Evolutionary conservation across 1,140 invertebrate genomes (phyloP), one percentile per base, ranked within the genome.

Genomic region (Holcopasites calliopsidis): DNA sequence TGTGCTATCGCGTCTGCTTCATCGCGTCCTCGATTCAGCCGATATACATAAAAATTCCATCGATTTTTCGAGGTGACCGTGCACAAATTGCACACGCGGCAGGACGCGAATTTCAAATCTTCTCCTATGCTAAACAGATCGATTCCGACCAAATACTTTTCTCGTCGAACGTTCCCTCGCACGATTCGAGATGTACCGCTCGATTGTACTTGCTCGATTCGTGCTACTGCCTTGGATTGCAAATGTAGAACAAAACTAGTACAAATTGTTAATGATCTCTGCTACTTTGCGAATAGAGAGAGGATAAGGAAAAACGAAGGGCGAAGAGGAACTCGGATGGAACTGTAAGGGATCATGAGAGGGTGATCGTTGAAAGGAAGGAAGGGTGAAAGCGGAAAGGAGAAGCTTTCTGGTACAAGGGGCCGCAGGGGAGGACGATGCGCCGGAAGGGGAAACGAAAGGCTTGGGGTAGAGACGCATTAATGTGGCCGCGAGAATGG

Each of bases 21-120:
- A 83, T 83, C 80, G n/a, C n/a, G n/a, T n/a, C n/a, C n/a, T n/a
- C n/a, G n/a, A n/a, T n/a, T n/a, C n/a, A n/a, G n/a, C n/a, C n/a
- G n/a, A n/a, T n/a, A n/a, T n/a, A n/a, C n/a, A n/a, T 73, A 35
- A 76, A 78, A 82, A 83, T 82, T 70, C 76, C 57, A 79, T 71
- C 69, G 57, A 54, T 64, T 47, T 64, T 47, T 44, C 49, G 28
- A 40, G 44, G 60, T 44, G 50, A 80, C 21, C 69, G 64, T 55
- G 73, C 62, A 73, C 35, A 77, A 72, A 73, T 73, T 69, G 74
- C 62, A 35, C 13, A 62, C 26, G 40, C 31, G 62, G 50, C 21
- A 8, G 65, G n/a, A 35, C 52, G n/a, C 33, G 75, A 81, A 81
- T 82, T 81, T 77, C 31, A 81, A 77, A 81, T 80, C 60, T 55